Conservation (phyloP, 2,888 invertebrate genomes). For the Drosophila diplacantha region DNA sequence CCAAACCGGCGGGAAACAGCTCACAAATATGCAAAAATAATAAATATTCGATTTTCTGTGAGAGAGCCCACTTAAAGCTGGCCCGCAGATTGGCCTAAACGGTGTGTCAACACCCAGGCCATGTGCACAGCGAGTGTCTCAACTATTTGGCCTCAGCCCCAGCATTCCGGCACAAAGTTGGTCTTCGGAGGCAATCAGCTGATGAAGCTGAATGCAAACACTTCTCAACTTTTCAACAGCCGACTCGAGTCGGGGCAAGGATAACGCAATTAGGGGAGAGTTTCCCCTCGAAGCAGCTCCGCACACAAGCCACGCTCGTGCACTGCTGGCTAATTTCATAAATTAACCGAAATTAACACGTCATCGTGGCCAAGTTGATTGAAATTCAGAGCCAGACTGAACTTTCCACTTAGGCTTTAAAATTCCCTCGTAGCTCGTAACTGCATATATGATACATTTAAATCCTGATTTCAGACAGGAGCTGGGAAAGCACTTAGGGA, state of each 20-base stretch:
- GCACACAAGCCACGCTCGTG: background rate
- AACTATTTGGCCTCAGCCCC: constrained; percentile 5
- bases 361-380: constrained; percentile 9
- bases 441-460: background rate
- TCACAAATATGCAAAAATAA: no score
- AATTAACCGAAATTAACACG: constrained; percentile 31
- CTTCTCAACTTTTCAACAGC: constrained; percentile 23
- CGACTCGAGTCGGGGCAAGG: background rate
- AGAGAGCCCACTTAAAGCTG: background rate
- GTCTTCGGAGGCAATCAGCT: constrained; percentile 25
- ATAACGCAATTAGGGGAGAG: constrained; percentile 26
- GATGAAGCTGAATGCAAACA: constrained; percentile 31
- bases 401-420: constrained; percentile 3
- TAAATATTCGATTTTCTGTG: background rate
- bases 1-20: background rate
- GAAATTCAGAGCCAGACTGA: background rate
- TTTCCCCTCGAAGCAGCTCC: background rate
- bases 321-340: constrained; percentile 19
- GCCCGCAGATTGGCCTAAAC: constrained; percentile 18
- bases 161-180: constrained; percentile 18
- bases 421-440: no score
- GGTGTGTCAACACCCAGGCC: constrained; percentile 12
- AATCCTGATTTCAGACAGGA: no score
- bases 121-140: background rate
- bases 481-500: no score